Evolutionary conservation across 2,113 vertebrate genomes (phyloP).

Genomic region (Cynoglossus semilaevis): DNA sequence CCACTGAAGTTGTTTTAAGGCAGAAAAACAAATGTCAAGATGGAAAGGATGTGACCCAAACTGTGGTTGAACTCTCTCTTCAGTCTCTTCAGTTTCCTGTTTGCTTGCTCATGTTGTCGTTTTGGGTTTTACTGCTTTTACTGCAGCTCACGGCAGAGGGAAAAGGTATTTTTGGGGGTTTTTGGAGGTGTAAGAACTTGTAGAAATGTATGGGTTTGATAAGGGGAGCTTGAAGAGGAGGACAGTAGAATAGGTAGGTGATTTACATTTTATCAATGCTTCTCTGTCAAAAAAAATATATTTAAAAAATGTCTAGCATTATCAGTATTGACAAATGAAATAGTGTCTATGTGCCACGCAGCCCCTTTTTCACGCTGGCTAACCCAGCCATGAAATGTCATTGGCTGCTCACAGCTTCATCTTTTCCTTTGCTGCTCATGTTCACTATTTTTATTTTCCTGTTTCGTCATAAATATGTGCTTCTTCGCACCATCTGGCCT

Average conservation of each 20-base stretch:
- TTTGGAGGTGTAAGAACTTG: no score
- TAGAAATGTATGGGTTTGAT: no score
- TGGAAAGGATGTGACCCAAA: slow-evolving; percentile 62
- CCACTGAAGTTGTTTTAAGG: background rate
- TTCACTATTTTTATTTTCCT: background rate
- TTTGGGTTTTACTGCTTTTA: background rate
- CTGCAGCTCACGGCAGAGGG: background rate
- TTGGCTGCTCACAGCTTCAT: slow-evolving; percentile 23
- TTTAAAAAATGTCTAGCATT: no score
- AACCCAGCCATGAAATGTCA: slow-evolving; percentile 27
- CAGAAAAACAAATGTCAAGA: slow-evolving; percentile 28
- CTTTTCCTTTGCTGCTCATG: slow-evolving; percentile 7
- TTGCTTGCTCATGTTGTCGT: slow-evolving; percentile 35
- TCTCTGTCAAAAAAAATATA: no score
- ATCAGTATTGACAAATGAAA: no score
- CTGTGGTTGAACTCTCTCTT: slow-evolving; percentile 45
- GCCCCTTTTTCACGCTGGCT: slow-evolving; percentile 6
- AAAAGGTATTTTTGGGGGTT: no score
- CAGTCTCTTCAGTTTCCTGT: slow-evolving; percentile 69
- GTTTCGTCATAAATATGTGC: background rate
- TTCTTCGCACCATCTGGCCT: background rate
- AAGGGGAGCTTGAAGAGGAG: no score
- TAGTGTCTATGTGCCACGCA: no score
- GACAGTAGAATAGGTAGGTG: no score
- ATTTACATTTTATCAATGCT: no score